A percentile compares a stretch with the other conserved stretches of the same genome.
Conservation (phyloP, 2,113 vertebrate species). For the Phylloscopus whistleri region DNA sequence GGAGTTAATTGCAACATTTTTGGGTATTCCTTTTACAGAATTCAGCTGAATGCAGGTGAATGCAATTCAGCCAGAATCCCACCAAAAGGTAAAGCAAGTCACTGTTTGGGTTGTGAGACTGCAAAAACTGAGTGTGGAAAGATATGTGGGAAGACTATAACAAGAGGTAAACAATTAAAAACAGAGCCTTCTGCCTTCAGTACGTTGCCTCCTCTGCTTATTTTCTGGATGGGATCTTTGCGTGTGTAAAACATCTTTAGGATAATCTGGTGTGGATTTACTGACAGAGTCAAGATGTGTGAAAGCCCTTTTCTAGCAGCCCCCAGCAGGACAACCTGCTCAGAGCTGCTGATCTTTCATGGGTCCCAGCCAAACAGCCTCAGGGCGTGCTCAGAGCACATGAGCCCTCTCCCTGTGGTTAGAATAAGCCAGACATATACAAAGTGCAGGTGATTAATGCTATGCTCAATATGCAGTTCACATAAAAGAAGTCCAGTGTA, state of each 20-base stretch:
- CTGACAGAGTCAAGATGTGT: neutral
- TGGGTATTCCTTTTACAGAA: neutral
- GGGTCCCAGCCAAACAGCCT: neutral
- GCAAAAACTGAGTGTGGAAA: neutral
- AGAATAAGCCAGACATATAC: neutral
- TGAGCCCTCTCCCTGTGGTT: accelerated
- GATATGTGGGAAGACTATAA: neutral
- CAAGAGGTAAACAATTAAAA: neutral
- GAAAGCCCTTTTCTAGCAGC: neutral
- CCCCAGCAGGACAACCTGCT: neutral
- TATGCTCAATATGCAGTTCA: neutral
- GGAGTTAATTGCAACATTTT: neutral
- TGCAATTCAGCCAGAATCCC: neutral
- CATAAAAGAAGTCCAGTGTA: neutral
- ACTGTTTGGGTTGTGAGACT: neutral
- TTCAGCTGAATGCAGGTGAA: neutral
- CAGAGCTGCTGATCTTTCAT: neutral
- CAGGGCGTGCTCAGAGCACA: neutral
- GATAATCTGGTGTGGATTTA: neutral
- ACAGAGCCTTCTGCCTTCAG: neutral
- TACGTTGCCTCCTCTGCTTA: neutral
- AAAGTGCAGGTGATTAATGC: neutral
- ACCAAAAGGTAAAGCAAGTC: neutral
- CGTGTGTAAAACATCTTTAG: neutral
- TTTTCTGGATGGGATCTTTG: neutral